These are phyloP conservation scores for Prosapia bicincta DNA, from an alignment of 2,888 invertebrate genomes.

Conservation along the genomic window DNA sequence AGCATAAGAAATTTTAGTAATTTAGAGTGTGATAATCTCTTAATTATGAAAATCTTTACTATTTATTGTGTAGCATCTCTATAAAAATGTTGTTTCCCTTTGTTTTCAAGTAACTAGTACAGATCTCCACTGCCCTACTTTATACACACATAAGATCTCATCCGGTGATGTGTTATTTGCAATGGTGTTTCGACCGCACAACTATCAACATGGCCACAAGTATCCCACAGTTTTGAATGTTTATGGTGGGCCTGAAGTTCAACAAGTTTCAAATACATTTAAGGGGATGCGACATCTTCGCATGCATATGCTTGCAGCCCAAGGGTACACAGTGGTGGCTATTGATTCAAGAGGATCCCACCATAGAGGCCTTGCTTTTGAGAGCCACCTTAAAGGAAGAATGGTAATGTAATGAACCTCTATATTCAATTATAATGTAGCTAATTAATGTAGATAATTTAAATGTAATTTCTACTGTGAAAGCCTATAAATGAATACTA, in stretches of 20 bases:
- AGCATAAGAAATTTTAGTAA: too few species aligned
- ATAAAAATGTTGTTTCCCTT: conserved; percentile 35
- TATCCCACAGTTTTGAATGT: conserved; percentile 92
- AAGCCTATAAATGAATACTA: too few species aligned
- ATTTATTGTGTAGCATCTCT: not conserved
- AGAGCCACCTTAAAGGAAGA: conserved; percentile 80
- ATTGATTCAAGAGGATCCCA: conserved; percentile 95
- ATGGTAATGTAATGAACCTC: conserved; percentile 57
- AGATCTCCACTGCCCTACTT: conserved; percentile 57
- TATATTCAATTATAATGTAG: not conserved
- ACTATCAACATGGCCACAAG: conserved; percentile 55
- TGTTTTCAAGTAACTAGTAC: conserved; percentile 6
- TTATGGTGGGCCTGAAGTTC: conserved; percentile 98
- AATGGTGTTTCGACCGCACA: conserved; percentile 85
- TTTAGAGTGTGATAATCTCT: too few species aligned
- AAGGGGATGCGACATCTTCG: conserved; percentile 89
- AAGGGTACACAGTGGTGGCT: conserved; percentile 94
- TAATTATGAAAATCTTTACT: too few species aligned
- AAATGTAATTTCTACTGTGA: not conserved
- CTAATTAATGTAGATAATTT: conserved; percentile 10
- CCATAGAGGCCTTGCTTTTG: conserved; percentile 89
- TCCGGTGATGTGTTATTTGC: conserved; percentile 74
- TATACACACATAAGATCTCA: conserved; percentile 65
- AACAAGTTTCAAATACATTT: conserved; percentile 93
- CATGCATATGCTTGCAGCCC: conserved; percentile 91